Conservation (phyloP, 2,888 invertebrate genomes). For the Drosophila quasianomalipes region DNA sequence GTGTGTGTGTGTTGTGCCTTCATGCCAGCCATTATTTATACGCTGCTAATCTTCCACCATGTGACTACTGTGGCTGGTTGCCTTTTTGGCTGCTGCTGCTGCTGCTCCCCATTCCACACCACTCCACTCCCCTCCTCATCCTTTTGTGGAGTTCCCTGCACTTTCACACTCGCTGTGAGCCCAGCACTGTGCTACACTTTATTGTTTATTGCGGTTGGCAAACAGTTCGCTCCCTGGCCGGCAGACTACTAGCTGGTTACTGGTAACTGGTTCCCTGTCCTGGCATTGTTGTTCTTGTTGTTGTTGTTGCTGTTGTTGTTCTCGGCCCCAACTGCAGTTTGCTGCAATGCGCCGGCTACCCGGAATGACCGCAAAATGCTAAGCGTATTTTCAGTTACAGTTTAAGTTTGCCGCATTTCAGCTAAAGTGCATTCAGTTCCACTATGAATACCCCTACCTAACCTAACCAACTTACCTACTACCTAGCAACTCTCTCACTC, state of each 20-base stretch:
- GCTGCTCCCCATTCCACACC: background rate
- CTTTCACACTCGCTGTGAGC: constrained; percentile 53
- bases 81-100: constrained; percentile 65
- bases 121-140: background rate
- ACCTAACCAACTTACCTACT: background rate
- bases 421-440: constrained; percentile 64
- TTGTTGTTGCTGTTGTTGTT: background rate
- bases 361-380: constrained; percentile 71
- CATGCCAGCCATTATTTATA: constrained; percentile 65
- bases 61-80: constrained; percentile 65
- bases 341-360: constrained; percentile 60
- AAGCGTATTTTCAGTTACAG: constrained; percentile 73
- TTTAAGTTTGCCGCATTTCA: constrained; percentile 72
- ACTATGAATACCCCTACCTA: constrained; percentile 11
- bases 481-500: background rate
- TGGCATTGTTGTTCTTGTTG: constrained; percentile 25
- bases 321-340: constrained; percentile 47
- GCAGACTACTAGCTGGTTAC: constrained; percentile 10
- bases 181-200: constrained; percentile 66
- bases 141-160: constrained; percentile 24
- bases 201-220: constrained; percentile 77
- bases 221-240: constrained; percentile 55
- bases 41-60: constrained; percentile 72
- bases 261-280: constrained; percentile 36
- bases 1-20: constrained; percentile 23